Percentiles rank a stretch among this genome's conserved stretches.
phyloP scores from a whole-genome alignment of 2,113 vertebrate species.

The Ictalurus punctatus region DNA sequence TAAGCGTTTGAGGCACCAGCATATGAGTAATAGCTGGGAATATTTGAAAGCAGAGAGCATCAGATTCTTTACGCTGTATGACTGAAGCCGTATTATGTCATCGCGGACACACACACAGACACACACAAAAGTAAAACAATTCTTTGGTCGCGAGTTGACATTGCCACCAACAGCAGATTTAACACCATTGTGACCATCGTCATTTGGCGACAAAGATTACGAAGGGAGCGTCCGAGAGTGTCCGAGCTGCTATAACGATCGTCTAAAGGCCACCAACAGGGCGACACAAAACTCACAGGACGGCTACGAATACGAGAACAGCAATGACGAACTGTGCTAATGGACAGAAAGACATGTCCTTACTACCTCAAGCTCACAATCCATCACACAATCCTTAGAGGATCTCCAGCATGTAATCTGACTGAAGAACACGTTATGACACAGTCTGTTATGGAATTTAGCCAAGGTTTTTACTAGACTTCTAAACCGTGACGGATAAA shows the following conservation, averaged over 20 bases:
- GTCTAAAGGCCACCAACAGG: not conserved
- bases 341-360: no score
- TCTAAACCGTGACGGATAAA: not conserved
- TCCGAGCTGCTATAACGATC: not conserved
- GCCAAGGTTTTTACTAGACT: not conserved
- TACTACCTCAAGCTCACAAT: not conserved
- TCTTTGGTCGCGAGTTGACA: not conserved
- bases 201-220: no score
- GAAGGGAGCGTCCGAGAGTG: not conserved
- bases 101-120: no score
- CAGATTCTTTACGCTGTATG: no score
- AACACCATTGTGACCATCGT: not conserved
- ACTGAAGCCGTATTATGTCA: not conserved
- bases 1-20: not conserved
- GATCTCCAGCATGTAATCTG: not conserved
- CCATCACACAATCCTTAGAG: not conserved
- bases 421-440: not conserved
- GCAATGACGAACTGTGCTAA: no score
- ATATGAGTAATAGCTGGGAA: not conserved
- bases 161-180: not conserved
- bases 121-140: not conserved
- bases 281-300: not conserved
- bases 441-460: not conserved
- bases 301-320: not conserved
- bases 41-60: not conserved